Evolutionary conservation across 1,140 invertebrate species (phyloP).

Genomic region (Drosophila punjabiensis): DNA sequence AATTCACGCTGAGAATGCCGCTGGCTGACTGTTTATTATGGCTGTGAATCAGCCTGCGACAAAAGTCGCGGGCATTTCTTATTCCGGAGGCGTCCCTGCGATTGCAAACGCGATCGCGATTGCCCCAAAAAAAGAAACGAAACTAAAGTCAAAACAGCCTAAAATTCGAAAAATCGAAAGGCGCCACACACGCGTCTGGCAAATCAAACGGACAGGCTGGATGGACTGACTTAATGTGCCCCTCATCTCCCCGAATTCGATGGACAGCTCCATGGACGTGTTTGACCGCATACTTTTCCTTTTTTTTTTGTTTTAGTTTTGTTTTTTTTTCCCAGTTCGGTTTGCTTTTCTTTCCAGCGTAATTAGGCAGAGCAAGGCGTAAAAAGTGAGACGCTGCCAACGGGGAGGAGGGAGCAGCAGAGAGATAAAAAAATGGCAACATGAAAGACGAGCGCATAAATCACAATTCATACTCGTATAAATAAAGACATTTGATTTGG

Average conservation of each 20-base stretch:
- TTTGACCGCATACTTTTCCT: slow-evolving; percentile 29
- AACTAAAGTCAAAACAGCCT: slow-evolving; percentile 27
- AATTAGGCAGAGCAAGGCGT: slow-evolving; percentile 63
- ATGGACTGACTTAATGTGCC: slow-evolving; percentile 49
- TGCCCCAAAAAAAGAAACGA: slow-evolving; percentile 38
- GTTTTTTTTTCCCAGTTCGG: slow-evolving; percentile 1
- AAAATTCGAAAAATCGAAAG: slow-evolving; percentile 66
- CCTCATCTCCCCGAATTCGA: slow-evolving; percentile 16
- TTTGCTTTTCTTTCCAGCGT: slow-evolving; percentile 45
- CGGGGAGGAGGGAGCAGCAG: slow-evolving; percentile 27
- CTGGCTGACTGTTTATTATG: slow-evolving; percentile 29
- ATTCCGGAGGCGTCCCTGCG: slow-evolving; percentile 67
- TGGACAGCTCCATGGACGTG: slow-evolving; percentile 16
- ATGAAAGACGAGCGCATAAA: slow-evolving; percentile 76
- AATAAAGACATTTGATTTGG: slow-evolving; percentile 78
- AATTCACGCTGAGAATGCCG: slow-evolving; percentile 66
- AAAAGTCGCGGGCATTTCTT: slow-evolving; percentile 55
- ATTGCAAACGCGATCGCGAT: slow-evolving; percentile 68
- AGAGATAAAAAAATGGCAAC: slow-evolving; percentile 55
- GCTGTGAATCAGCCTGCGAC: slow-evolving; percentile 51
- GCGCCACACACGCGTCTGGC: slow-evolving; percentile 74
- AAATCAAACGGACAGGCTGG: slow-evolving; percentile 72
- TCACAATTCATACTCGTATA: slow-evolving; percentile 68
- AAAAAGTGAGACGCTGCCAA: slow-evolving; percentile 62
- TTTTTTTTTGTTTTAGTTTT: slow-evolving; percentile 10